Evolutionary conservation across 37 sponge, comb jelly and placozoan genomes (phyloP).

Genomic region (Hormiphora californensis): DNA sequence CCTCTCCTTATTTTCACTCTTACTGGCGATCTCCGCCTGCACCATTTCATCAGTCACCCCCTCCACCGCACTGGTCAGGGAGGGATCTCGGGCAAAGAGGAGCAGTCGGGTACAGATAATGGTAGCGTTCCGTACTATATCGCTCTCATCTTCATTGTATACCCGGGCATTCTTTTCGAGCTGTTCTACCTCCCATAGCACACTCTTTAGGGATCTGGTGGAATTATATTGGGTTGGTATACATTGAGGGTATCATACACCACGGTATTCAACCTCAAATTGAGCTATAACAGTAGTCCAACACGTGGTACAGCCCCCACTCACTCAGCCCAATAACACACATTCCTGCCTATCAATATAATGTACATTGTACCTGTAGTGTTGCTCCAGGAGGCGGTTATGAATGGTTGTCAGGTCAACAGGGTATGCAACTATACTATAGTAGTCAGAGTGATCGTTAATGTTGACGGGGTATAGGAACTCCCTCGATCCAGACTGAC

Average conservation of each 20-base stretch:
- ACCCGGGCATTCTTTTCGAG: slow-evolving; percentile 51
- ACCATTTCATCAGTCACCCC: slow-evolving; percentile 1
- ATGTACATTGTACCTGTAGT: slow-evolving; percentile 20
- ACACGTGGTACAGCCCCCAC: too few relatives aligned
- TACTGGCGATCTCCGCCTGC: neutral
- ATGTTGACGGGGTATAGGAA: slow-evolving; percentile 42
- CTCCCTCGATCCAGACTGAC: neutral
- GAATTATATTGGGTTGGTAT: too few relatives aligned
- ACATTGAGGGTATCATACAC: too few relatives aligned
- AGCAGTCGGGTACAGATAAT: neutral
- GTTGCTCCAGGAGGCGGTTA: neutral
- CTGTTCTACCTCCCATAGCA: slow-evolving; percentile 31
- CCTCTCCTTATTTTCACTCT: neutral
- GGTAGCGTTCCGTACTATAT: slow-evolving; percentile 6
- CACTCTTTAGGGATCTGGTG: too few relatives aligned
- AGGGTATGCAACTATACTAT: slow-evolving; percentile 40
- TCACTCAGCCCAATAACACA: too few relatives aligned
- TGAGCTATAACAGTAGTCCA: too few relatives aligned
- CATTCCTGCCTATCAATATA: too few relatives aligned
- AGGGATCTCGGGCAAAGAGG: neutral
- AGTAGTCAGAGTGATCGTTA: slow-evolving; percentile 45
- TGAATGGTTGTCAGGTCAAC: slow-evolving; percentile 12
- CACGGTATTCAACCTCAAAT: too few relatives aligned
- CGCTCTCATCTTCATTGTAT: slow-evolving; percentile 30
- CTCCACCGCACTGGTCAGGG: neutral